A percentile compares a stretch with the other conserved stretches of the same genome.
Conservation (phyloP, 2,888 invertebrate genomes). For the Epinotia demarniana region DNA sequence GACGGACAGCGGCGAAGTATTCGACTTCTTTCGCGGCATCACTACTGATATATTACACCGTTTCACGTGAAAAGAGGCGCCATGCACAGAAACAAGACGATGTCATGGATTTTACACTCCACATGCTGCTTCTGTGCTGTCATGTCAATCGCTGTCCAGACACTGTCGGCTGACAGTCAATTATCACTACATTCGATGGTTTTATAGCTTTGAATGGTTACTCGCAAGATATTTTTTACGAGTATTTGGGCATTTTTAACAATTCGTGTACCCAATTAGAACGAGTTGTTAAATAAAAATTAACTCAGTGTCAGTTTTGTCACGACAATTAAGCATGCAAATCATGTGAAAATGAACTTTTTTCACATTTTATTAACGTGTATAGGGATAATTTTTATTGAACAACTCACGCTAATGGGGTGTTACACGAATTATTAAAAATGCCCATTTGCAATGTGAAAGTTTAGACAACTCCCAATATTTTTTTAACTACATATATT, state of each 20-base stretch:
- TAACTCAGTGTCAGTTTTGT: no score
- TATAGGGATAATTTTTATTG: no score
- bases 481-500: background rate
- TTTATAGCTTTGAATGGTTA: conserved; percentile 1
- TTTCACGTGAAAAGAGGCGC: conserved; percentile 55
- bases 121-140: background rate
- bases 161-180: conserved; percentile 11
- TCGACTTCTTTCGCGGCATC: conserved; percentile 74
- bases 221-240: background rate
- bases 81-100: conserved; percentile 9
- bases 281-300: no score
- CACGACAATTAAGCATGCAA: no score
- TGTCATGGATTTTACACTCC: conserved; percentile 2
- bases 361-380: no score
- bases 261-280: no score
- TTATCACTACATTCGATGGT: conserved; percentile 1
- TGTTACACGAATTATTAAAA: no score
- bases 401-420: no score
- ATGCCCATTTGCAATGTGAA: background rate
- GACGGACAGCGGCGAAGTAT: conserved; percentile 68
- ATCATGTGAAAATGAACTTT: no score
- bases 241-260: no score
- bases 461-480: background rate
- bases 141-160: conserved; percentile 12
- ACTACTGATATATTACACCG: conserved; percentile 75